Evolutionary conservation across 2,888 invertebrate species (phyloP).

Genomic region (Vanessa cardui): DNA sequence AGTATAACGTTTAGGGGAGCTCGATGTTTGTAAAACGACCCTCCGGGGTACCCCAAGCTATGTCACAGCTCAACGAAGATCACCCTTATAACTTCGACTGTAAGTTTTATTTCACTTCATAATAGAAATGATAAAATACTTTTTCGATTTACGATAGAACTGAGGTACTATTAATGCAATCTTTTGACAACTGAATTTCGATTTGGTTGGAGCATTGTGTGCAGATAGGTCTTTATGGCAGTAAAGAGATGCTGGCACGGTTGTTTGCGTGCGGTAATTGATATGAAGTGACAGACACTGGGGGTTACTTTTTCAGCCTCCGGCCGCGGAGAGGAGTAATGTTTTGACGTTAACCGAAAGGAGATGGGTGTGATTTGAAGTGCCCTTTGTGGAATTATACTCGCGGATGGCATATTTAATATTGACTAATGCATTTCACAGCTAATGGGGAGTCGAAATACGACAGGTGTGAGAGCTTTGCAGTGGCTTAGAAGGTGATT

Average conservation of each 20-base stretch:
- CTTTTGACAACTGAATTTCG: conserved; percentile 81
- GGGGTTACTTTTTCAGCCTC: conserved; percentile 76
- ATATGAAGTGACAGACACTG: conserved; percentile 80
- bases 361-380: conserved; percentile 83
- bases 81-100: conserved; percentile 56
- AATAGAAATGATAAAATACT: conserved; percentile 56
- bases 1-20: conserved; percentile 83
- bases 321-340: conserved; percentile 69
- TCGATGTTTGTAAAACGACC: conserved; percentile 79
- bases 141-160: conserved; percentile 59
- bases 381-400: conserved; percentile 83
- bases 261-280: conserved; percentile 82
- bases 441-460: conserved; percentile 74
- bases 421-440: conserved; percentile 81
- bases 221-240: conserved; percentile 72
- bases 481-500: conserved; percentile 46
- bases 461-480: conserved; percentile 76
- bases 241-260: conserved; percentile 56
- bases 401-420: conserved; percentile 80
- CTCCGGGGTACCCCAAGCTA: conserved; percentile 61
- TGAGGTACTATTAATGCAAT: conserved; percentile 75
- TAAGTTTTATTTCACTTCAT: conserved; percentile 60
- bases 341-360: conserved; percentile 80
- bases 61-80: conserved; percentile 53
- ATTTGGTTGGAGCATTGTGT: conserved; percentile 65